A percentile compares a stretch with the other conserved stretches of the same genome.
These are phyloP conservation scores for Ochotona curzoniae DNA, from an alignment of 2,113 vertebrate genomes.

Conservation along the genomic window DNA sequence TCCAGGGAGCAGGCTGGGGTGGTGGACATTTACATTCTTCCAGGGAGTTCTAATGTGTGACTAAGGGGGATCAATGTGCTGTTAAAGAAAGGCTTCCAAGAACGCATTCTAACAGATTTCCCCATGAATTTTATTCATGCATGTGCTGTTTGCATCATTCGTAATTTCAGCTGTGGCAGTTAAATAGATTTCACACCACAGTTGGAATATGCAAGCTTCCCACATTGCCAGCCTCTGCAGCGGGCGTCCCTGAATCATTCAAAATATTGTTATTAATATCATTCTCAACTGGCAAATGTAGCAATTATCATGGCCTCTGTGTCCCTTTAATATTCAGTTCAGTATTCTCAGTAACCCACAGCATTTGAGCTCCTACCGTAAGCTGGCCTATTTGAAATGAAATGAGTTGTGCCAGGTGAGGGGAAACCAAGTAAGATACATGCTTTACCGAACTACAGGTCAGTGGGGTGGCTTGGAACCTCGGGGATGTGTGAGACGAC, in stretches of 20 bases:
- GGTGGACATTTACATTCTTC: not conserved
- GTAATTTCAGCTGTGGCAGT: not conserved
- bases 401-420: not conserved
- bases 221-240: not conserved
- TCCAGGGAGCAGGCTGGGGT: fast-evolving
- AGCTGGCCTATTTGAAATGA: not conserved
- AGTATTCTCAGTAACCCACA: not conserved
- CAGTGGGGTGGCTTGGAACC: not conserved
- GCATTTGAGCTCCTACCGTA: not conserved
- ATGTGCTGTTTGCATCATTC: not conserved
- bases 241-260: not conserved
- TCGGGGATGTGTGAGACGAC: not conserved
- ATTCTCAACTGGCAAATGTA: not conserved
- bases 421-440: fast-evolving
- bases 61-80: not conserved
- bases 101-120: not conserved
- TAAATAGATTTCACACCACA: not conserved
- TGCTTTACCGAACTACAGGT: not conserved
- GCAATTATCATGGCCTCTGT: not conserved
- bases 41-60: too few species aligned
- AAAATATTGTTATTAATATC: not conserved
- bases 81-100: not conserved
- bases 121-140: not conserved
- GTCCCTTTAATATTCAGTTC: not conserved
- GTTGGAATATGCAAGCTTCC: not conserved